Base-by-base conservation (phyloP, 2,888 invertebrate genomes). In the Zygothrica quintamaculata region DNA sequence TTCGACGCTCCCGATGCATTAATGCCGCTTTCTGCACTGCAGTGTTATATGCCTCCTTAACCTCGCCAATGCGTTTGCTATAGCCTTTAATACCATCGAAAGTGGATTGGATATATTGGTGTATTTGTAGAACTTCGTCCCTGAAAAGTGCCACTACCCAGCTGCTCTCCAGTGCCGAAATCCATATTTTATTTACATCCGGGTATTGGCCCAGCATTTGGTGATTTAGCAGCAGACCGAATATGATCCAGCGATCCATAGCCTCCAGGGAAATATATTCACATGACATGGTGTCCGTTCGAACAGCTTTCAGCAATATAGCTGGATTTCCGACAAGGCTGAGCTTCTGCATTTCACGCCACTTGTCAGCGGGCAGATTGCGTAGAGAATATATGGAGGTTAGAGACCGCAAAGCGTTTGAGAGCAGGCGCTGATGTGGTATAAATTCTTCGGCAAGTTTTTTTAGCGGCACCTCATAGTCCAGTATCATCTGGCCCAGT, bases 191-290 rank as follows among this genome's bases (percentile, higher is more conserved):
- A 87, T 96, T 96, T 2, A 95, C 95, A 77, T 95, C 95, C 33
- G 95, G 95, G 64, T 93, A 92, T 84, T 96, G 96, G 74, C 95
- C 95, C 33, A 99, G 92, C 91, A 95, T 95, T 87, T 95, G 96
- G 90, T 98, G 98, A 88, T 98, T 97, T 33, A 99, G 92, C 70
- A 98, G 93, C 87, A 98, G 95, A 0, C 99, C 98, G 91, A 99
- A 96, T 77, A 99, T 96, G 18, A 99, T 96, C 98, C 99, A 99
- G 86, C 97, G 94, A 89, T 99, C 99, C 93, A 99, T 95, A 33
- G 94, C 93, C 88, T 99, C 99, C 61, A 99, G 91, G 0, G 99
- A 98, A 46, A 99, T 92, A 91, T 97, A 99, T 92, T 99, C 99
- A 91, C 99, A 99, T 1, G 99, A 98, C 94, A 99, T 98, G 15